phyloP scores from a whole-genome alignment of 2,113 vertebrate species.

The Paramormyrops kingsleyae region DNA sequence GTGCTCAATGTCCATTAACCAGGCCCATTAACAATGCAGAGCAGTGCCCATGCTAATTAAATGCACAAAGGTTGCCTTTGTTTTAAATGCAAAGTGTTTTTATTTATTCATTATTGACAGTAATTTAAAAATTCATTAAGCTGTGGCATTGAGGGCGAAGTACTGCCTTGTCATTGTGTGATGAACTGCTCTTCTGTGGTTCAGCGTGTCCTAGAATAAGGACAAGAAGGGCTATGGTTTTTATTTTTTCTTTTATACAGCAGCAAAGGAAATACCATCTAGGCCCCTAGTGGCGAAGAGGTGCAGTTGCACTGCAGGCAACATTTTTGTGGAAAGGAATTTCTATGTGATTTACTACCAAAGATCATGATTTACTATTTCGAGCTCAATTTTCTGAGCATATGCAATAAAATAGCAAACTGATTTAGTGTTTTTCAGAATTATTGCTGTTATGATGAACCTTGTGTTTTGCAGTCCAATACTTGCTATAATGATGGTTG shows the following conservation, averaged over 20 bases:
- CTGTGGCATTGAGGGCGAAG: constrained; percentile 27
- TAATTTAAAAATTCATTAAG: constrained; percentile 57
- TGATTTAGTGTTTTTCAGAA: not conserved
- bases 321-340: constrained; percentile 4
- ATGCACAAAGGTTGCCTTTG: constrained; percentile 44
- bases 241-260: not conserved
- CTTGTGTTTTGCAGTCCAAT: not conserved
- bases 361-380: not conserved
- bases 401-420: not conserved
- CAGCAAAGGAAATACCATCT: not conserved
- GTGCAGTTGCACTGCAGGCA: not conserved
- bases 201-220: not conserved
- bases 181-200: constrained; percentile 3
- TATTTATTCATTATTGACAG: constrained; percentile 48
- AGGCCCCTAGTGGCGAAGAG: not conserved
- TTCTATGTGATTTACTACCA: not conserved
- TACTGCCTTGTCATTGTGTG: not conserved
- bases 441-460: constrained; percentile 4
- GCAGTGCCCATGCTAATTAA: constrained; percentile 47
- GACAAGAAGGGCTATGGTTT: not conserved
- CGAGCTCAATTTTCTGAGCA: constrained; percentile 1
- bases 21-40: constrained; percentile 50
- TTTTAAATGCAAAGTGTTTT: constrained; percentile 40
- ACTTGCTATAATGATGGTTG: not conserved
- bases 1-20: constrained; percentile 50